These are phyloP conservation scores for Nysson spinosus DNA, from an alignment of 2,888 invertebrate genomes.

Conservation along the genomic window DNA sequence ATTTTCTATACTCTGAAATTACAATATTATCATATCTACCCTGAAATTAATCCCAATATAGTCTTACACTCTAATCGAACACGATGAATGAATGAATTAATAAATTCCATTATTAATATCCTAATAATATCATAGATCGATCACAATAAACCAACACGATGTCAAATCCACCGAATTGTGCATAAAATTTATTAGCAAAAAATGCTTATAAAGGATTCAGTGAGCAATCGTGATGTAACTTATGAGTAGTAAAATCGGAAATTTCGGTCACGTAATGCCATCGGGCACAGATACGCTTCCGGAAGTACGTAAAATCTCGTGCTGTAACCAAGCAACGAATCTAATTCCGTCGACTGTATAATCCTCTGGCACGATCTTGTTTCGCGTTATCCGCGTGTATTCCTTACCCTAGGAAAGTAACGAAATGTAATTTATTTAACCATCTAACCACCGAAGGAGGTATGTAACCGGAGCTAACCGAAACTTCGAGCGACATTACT, in stretches of 20 bases:
- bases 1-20: too few relatives aligned
- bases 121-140: too few relatives aligned
- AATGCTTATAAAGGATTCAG: slow-evolving; percentile 15
- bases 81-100: too few relatives aligned
- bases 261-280: slow-evolving; percentile 58
- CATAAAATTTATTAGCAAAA: too few relatives aligned
- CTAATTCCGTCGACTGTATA: slow-evolving; percentile 44
- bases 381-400: slow-evolving; percentile 17
- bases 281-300: slow-evolving; percentile 36
- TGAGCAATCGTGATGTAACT: slow-evolving; percentile 48
- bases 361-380: slow-evolving; percentile 36
- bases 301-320: slow-evolving; percentile 47
- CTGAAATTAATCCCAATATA: too few relatives aligned
- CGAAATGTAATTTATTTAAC: slow-evolving; percentile 53
- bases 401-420: slow-evolving; percentile 20
- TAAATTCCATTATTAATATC: too few relatives aligned
- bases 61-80: too few relatives aligned
- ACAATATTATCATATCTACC: too few relatives aligned
- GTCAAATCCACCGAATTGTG: too few relatives aligned
- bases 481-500: slow-evolving; percentile 12
- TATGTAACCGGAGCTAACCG: slow-evolving; percentile 17
- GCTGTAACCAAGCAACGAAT: slow-evolving; percentile 31
- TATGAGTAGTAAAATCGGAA: slow-evolving; percentile 42
- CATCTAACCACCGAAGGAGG: slow-evolving; percentile 14
- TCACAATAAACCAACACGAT: too few relatives aligned